phyloP scores from a whole-genome alignment of 1,140 invertebrate genomes.

The Tetragnatha versicolor region DNA sequence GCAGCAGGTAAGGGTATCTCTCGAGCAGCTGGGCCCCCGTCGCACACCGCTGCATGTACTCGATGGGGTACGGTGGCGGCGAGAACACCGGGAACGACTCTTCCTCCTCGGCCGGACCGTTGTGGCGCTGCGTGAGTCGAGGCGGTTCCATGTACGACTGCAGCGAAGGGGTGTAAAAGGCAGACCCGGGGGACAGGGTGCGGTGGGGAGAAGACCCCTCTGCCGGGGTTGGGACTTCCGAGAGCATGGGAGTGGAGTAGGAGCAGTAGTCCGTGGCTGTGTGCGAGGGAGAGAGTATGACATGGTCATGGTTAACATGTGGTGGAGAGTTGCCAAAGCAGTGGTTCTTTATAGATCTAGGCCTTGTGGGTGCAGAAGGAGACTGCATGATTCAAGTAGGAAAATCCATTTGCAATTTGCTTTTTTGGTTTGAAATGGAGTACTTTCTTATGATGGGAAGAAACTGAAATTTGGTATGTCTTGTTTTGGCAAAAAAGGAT shows the following conservation, averaged over 20 bases:
- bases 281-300: slow-evolving; percentile 10
- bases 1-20: slow-evolving; percentile 35
- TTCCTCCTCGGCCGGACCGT: slow-evolving; percentile 67
- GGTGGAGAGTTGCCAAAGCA: no score
- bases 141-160: slow-evolving; percentile 83
- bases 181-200: slow-evolving; percentile 79
- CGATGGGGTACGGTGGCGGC: slow-evolving; percentile 70
- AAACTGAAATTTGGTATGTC: no score
- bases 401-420: no score
- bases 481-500: no score
- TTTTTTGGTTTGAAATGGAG: no score
- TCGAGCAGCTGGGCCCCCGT: slow-evolving; percentile 59
- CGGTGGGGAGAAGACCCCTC: slow-evolving; percentile 59
- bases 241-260: slow-evolving; percentile 53
- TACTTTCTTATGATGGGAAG: no score
- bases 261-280: slow-evolving; percentile 49
- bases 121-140: slow-evolving; percentile 41
- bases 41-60: slow-evolving; percentile 49
- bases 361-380: no score
- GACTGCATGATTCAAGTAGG: no score
- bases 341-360: no score
- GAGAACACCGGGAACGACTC: slow-evolving; percentile 86
- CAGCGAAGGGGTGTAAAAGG: slow-evolving; percentile 80
- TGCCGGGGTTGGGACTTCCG: slow-evolving; percentile 6
- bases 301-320: no score